Conservation (phyloP, 2,797 vertebrate species). For the Siniperca undulata region DNA sequence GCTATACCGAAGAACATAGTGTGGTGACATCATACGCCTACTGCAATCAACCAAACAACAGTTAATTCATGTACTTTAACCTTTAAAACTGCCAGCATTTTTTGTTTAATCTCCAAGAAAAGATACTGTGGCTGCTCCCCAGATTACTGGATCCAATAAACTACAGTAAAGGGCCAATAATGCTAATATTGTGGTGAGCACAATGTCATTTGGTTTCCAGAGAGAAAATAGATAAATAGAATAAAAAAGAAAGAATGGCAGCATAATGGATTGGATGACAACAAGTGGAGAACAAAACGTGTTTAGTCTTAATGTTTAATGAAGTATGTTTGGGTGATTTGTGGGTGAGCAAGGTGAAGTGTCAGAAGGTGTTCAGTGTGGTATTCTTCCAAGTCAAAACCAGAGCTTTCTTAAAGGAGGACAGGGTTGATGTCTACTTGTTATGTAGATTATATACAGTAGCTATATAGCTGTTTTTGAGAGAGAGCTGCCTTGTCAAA, state of each 20-base stretch:
- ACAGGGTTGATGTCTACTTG: constrained; percentile 11
- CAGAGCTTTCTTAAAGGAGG: constrained; percentile 3
- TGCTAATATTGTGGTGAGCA: constrained; percentile 33
- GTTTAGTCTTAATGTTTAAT: constrained; percentile 66
- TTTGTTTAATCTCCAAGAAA: constrained; percentile 17
- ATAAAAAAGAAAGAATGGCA: constrained; percentile 37
- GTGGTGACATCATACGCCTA: constrained; percentile 22
- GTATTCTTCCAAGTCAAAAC: constrained; percentile 11
- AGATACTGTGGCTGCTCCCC: constrained; percentile 8
- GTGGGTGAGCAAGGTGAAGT: constrained; percentile 33
- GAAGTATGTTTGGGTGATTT: constrained; percentile 51
- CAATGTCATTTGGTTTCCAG: constrained; percentile 31
- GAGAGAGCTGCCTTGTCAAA: background rate
- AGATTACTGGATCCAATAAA: constrained; percentile 36
- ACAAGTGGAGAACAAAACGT: constrained; percentile 39
- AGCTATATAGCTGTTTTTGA: background rate
- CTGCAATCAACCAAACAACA: constrained; percentile 4
- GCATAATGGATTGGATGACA: constrained; percentile 63
- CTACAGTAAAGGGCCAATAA: constrained; percentile 31
- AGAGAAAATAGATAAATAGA: constrained; percentile 55
- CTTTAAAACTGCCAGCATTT: constrained; percentile 2
- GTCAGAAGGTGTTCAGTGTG: constrained; percentile 9
- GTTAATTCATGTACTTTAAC: constrained; percentile 3
- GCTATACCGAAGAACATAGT: background rate
- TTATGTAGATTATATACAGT: background rate